Evolutionary conservation across 1,140 invertebrate genomes (phyloP).

Genomic region (Pseudomyrmex sp.): DNA sequence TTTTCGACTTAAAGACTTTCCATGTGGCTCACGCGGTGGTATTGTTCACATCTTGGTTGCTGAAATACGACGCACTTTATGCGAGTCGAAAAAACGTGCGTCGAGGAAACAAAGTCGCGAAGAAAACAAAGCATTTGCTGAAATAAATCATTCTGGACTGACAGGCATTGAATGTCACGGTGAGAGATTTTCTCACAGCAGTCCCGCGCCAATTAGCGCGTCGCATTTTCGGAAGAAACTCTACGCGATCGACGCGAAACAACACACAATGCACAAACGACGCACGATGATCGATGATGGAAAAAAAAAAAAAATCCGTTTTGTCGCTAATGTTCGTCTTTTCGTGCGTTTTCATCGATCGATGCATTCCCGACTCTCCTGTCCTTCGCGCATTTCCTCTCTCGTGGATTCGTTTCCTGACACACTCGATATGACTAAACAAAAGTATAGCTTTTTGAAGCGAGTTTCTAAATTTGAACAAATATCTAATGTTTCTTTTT

Average conservation of each 20-base stretch:
- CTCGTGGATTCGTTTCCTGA: slow-evolving; percentile 42
- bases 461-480: neutral
- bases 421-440: slow-evolving; percentile 57
- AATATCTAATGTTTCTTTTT: neutral
- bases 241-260: slow-evolving; percentile 64
- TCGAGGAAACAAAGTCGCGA: slow-evolving; percentile 56
- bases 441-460: slow-evolving; percentile 18
- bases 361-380: slow-evolving; percentile 52
- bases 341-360: slow-evolving; percentile 62
- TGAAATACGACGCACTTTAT: slow-evolving; percentile 3
- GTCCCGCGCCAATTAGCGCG: slow-evolving; percentile 59
- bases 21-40: too few relatives aligned
- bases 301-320: slow-evolving; percentile 62
- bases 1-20: too few relatives aligned
- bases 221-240: slow-evolving; percentile 61
- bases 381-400: slow-evolving; percentile 31
- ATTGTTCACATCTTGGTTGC: too few relatives aligned
- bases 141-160: slow-evolving; percentile 79
- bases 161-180: slow-evolving; percentile 76
- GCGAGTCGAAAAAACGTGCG: neutral
- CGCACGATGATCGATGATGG: slow-evolving; percentile 77
- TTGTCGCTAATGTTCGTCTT: too few relatives aligned
- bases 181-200: slow-evolving; percentile 79
- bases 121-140: slow-evolving; percentile 70
- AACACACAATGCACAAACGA: slow-evolving; percentile 28